phyloP scores from a whole-genome alignment of 2,113 vertebrate genomes.

The Pongo pygmaeus region DNA sequence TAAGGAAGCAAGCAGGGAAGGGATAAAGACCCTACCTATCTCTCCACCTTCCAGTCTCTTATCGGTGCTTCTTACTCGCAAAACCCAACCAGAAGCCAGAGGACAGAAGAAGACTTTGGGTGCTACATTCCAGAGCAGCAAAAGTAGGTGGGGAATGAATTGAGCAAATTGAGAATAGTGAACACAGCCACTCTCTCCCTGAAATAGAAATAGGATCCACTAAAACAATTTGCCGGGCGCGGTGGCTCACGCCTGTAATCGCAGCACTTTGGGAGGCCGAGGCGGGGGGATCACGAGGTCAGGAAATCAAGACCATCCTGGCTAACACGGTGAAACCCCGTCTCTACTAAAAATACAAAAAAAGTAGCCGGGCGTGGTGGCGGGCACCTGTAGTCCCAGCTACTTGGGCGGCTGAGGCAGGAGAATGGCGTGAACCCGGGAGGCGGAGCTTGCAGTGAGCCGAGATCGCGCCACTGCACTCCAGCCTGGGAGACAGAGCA shows the following conservation, averaged over 20 bases:
- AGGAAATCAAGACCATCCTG: no score
- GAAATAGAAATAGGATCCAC: neutral
- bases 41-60: neutral
- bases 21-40: neutral
- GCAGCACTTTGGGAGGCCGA: no score
- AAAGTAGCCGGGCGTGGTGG: no score
- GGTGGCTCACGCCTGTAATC: no score
- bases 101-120: neutral
- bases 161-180: neutral
- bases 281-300: no score
- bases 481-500: no score
- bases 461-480: accelerated
- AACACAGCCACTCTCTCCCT: neutral
- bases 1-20: neutral
- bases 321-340: no score
- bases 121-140: neutral
- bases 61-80: neutral
- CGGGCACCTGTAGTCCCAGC: accelerated
- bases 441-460: no score
- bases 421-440: no score
- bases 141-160: neutral
- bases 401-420: no score
- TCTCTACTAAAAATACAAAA: no score
- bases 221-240: neutral
- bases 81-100: neutral